Base-by-base conservation (phyloP, 2,888 invertebrate genomes). In the Hyalella azteca region DNA sequence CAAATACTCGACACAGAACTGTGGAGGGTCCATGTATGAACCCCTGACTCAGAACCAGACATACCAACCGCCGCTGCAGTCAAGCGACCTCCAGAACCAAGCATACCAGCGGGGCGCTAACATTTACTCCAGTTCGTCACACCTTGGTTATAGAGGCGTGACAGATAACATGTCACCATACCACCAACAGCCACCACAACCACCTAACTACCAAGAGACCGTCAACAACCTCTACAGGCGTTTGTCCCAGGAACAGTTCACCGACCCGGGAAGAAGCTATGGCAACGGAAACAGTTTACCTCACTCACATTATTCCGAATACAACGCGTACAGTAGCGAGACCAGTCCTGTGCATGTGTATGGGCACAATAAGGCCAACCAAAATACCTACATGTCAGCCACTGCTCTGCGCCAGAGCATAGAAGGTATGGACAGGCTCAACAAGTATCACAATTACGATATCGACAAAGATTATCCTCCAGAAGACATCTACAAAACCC, bases 241-340 rank as follows among this genome's bases (percentile, higher is more conserved):
- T 0, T 45, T 66, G 29, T 36, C 66, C 7, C 7, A n/a, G 36
- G 66, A 66, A 19, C 66, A 66, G 39, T 66, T 36, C n/a, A 11
- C n/a, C 13, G 66, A 66, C 66, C 66, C 32, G 29, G 36, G 19
- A 36, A 66, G 66, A 66, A 36, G 66, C 36, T 66, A 66, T 36
- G 66, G 66, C 66, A 66, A 66, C 36, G 66, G 32, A 11, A 66
- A 66, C 36, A 66, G 36, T 36, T 19, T 66, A 4, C 39, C 32
- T 36, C 66, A 36, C 19, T 32, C 36, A n/a, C 11, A 15, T 15
- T 66, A 66, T 22, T 66, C 66, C 9, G 66, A 66, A 32, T 66
- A 66, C 66, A 66, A 66, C 36, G 66, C 66, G 66, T 66, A 66
- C 66, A 66, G 66, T 29, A 66, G 66, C 66, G 66, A 66, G 36